Base-by-base conservation (phyloP, 92 coral and sea anemone species). In the Umimayanthus chanpuru region DNA sequence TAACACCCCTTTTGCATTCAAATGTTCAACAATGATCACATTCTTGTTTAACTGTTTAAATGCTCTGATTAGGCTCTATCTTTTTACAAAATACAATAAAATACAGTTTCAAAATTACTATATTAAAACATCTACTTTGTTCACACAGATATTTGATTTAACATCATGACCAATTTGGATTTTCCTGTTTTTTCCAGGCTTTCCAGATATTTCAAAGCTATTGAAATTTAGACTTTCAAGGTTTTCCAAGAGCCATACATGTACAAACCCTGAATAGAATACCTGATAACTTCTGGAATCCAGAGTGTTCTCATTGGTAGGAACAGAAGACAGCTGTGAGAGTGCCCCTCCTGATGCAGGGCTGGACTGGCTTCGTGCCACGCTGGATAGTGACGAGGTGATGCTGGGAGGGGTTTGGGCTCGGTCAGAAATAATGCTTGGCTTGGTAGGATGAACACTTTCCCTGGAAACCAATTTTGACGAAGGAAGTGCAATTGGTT, bases 201-300 rank as follows among this genome's bases (percentile, higher is more conserved):
- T 73, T 74, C 15, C 20, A 32, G 79, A 20, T 41, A 6, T 41
- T 41, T n/a, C n/a, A n/a, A 41, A 41, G 7, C 53, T 47, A 2
- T 8, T 8, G 38, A 21, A 29, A 39, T 73, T 29, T 3, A n/a
- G 14, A 73, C 2, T 32, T 74, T 61, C 26, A 61, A 20, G 68
- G 26, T 18, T 56, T 15, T 61, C 26, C 26, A 61, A 3, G 68
- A 61, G 6, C 9, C 15, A 18, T 61, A 23, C n/a, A n/a, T n/a
- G n/a, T n/a, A n/a, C 68, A 61, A 29, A 25, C 39, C 76, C 76
- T 28, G 20, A 15, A 26, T 25, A 26, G 16, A 26, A 30, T 53
- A 91, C 96, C 90, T 93, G 98, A 70, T 93, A 93, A 56, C 73
- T 85, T 90, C 98, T 89, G 39, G 95, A 78, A 36, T 95, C 98